Evolutionary conservation across 1,140 invertebrate species (phyloP), one percentile per base, ranked within the genome.

Genomic region (Drosophila setifemur): DNA sequence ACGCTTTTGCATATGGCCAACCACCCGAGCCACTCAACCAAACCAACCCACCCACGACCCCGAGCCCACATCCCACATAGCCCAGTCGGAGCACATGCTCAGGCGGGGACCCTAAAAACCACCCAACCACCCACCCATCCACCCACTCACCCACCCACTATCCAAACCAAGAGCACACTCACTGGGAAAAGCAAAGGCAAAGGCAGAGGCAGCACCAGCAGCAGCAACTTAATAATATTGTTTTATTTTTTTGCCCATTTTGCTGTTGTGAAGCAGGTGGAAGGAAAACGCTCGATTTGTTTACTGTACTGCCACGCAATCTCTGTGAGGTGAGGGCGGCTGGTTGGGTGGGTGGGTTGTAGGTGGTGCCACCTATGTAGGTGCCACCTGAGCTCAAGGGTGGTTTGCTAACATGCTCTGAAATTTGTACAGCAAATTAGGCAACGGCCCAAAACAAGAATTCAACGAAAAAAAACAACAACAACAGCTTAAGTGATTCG

Each of bases 261-360:
- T 14, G 18, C 4, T 23, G 40, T 61, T 43, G 25, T 28, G 55
- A 58, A 21, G 21, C 45, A 60, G 68, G 66, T 71, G 31, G 49
- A 73, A 37, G 35, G 43, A 73, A 55, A 73, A 43, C 26, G 70
- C 49, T 66, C 69, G 70, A 67, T 73, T 73, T 73, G 70, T 73
- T 73, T 73, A 73, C 70, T 73, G 58, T 73, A 49, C 68, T 66
- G 69, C 44, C 70, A 73, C 58, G 70, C 60, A 73, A 67, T 57
- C 52, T 42, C n/a, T 49, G 18, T 45, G 29, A 9, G 26, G n/a
- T 18, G 23, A 29, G 53, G 47, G 49, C 21, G 50, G 50, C 11
- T 40, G 6, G n/a, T 18, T 40, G 14, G 31, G 12, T n/a, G 26
- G 28, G 3, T 12, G 14, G 31, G 12, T 11, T 11, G 31, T 12